phyloP scores from a whole-genome alignment of 2,888 invertebrate genomes.

The Antheraea yamamai region DNA sequence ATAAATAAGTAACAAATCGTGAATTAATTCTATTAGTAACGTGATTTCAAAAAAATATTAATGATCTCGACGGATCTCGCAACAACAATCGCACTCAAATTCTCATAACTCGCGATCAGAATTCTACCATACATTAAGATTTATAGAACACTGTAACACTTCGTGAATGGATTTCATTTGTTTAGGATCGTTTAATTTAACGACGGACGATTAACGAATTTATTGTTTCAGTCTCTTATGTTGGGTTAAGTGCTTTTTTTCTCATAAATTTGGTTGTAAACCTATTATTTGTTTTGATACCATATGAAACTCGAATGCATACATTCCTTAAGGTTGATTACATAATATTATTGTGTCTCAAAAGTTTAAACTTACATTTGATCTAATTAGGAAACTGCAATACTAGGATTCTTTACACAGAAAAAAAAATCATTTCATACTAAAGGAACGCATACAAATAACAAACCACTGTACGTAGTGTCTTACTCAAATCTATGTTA shows the following conservation, averaged over 20 bases:
- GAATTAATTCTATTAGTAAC: too few species aligned
- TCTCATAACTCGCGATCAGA: neutral
- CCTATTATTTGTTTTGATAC: neutral
- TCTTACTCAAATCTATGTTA: neutral
- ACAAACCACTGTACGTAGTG: neutral
- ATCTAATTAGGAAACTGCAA: too few species aligned
- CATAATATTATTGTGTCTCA: neutral
- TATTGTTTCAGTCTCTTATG: neutral
- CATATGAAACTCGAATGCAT: neutral
- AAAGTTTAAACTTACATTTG: neutral
- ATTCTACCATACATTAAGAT: neutral
- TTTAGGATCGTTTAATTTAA: slow-evolving; percentile 9
- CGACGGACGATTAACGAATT: slow-evolving; percentile 1
- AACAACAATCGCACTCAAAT: neutral
- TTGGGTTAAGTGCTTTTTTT: neutral
- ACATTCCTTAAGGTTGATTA: neutral
- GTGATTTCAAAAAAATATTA: neutral
- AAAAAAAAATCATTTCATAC: neutral
- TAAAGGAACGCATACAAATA: neutral
- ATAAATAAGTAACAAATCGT: too few species aligned
- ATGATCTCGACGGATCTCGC: neutral
- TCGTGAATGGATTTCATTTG: slow-evolving; percentile 12
- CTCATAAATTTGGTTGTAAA: neutral
- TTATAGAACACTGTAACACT: neutral
- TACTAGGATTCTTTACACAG: neutral